Conservation (phyloP, 2,888 invertebrate species). For the Trachelus tabidus region DNA sequence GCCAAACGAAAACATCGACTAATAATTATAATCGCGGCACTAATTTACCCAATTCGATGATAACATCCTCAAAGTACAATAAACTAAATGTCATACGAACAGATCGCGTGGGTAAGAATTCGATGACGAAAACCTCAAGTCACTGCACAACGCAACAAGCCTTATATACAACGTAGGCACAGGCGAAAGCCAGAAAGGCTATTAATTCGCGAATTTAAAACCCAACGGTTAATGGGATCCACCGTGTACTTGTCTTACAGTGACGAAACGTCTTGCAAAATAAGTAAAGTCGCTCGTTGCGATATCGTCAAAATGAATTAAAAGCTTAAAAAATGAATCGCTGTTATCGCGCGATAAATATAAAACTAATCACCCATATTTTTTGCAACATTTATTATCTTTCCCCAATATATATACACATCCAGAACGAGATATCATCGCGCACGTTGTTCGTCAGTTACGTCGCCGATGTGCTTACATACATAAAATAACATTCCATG, state of each 20-base stretch:
- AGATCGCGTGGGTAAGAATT: background rate
- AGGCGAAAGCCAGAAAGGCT: background rate
- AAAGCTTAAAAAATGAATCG: background rate
- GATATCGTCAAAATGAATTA: background rate
- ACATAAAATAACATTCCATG: background rate
- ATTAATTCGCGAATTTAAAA: background rate
- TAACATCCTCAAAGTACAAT: too few relatives aligned
- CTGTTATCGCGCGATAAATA: background rate
- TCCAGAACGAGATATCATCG: constrained; percentile 4
- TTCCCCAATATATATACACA: background rate
- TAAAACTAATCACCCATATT: background rate
- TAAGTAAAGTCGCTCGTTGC: background rate
- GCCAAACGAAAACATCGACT: too few relatives aligned
- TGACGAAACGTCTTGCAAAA: background rate
- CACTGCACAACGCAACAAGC: background rate
- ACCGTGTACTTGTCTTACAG: background rate
- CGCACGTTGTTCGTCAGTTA: background rate
- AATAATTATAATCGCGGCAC: too few relatives aligned
- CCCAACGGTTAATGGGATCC: background rate
- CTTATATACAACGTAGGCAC: background rate
- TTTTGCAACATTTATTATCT: background rate
- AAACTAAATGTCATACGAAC: background rate
- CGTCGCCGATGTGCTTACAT: background rate
- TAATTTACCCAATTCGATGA: too few relatives aligned
- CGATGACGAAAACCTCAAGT: background rate